phyloP scores from a whole-genome alignment of 2,797 vertebrate genomes.

The Ctenopoma multispine region DNA sequence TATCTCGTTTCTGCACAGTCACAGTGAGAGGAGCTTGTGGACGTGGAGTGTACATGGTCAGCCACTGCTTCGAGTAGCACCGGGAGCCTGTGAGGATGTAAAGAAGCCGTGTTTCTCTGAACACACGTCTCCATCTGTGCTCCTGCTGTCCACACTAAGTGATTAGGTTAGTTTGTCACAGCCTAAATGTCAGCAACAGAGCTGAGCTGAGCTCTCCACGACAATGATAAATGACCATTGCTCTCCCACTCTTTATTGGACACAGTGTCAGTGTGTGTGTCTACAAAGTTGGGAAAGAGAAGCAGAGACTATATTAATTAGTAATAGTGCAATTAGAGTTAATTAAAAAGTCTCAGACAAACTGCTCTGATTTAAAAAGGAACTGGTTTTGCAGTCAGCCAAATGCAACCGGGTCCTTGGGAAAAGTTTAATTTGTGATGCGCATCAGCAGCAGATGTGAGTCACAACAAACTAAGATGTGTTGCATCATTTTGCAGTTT shows the following conservation, averaged over 20 bases:
- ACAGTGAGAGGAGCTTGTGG: not conserved
- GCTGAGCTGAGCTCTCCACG: slow-evolving; percentile 5
- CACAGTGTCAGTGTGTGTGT: slow-evolving; percentile 3
- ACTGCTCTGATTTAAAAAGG: too few relatives aligned
- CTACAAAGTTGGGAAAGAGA: not conserved
- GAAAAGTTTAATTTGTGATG: too few relatives aligned
- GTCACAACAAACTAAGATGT: too few relatives aligned
- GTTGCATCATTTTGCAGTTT: too few relatives aligned
- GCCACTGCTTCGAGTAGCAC: too few relatives aligned
- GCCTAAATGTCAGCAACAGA: slow-evolving; percentile 59
- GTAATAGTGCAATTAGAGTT: not conserved
- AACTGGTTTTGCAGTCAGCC: too few relatives aligned
- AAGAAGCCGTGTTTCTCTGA: not conserved
- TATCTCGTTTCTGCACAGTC: slow-evolving; percentile 18
- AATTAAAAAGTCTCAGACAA: too few relatives aligned
- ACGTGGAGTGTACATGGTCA: not conserved
- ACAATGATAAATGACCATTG: slow-evolving; percentile 47
- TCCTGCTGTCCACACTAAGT: slow-evolving; percentile 26
- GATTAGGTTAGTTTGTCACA: slow-evolving; percentile 40
- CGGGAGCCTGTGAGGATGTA: not conserved
- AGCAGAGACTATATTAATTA: too few relatives aligned
- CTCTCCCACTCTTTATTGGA: slow-evolving; percentile 35
- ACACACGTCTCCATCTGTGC: slow-evolving; percentile 15
- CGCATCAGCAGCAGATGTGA: too few relatives aligned
- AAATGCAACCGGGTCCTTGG: too few relatives aligned